phyloP scores from a whole-genome alignment of 2,113 vertebrate species.

The Podiceps cristatus region DNA sequence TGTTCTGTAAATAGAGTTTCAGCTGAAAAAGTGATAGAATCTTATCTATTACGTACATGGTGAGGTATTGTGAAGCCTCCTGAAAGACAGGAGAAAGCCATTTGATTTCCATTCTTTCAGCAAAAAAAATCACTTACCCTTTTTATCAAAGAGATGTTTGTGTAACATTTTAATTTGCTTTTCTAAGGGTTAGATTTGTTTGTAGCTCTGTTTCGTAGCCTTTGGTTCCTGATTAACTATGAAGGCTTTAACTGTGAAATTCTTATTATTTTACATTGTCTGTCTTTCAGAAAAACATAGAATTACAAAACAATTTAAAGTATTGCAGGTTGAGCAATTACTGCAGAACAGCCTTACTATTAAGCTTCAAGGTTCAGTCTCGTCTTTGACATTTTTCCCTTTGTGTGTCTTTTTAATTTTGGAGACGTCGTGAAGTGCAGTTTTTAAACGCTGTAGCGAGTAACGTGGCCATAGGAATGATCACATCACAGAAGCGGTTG shows the following conservation, averaged over 20 bases:
- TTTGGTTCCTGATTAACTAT: neutral
- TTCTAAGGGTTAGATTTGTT: neutral
- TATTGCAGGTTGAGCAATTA: neutral
- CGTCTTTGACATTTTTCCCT: neutral
- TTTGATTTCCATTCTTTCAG: neutral
- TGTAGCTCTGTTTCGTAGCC: neutral
- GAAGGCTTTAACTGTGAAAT: neutral
- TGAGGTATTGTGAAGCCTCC: neutral
- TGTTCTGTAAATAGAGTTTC: neutral
- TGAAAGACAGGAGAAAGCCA: neutral
- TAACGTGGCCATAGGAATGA: rapidly evolving
- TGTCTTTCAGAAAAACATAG: neutral
- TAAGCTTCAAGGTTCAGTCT: neutral
- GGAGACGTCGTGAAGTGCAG: neutral
- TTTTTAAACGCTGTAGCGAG: neutral
- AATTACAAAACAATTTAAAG: neutral
- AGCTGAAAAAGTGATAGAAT: neutral
- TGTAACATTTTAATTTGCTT: neutral
- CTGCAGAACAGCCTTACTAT: neutral
- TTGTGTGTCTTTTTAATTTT: neutral
- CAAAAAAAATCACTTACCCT: neutral
- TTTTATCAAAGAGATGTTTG: neutral
- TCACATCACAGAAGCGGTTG: rapidly evolving
- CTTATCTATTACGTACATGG: neutral
- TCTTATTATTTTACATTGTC: neutral